These are phyloP conservation scores for Gobius niger DNA, from an alignment of 2,113 vertebrate species.

Conservation along the genomic window DNA sequence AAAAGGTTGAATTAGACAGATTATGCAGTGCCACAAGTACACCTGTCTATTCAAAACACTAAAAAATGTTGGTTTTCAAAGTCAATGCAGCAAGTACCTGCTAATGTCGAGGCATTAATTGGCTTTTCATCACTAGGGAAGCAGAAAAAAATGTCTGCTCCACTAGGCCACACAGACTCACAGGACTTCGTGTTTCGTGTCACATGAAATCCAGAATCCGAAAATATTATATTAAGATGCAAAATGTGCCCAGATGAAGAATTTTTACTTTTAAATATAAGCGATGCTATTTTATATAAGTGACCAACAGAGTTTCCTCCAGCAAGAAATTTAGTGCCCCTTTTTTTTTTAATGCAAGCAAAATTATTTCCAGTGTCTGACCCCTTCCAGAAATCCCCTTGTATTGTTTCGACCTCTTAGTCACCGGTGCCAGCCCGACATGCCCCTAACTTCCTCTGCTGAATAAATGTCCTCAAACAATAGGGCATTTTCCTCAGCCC, in stretches of 20 bases:
- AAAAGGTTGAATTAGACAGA: background rate
- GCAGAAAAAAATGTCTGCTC: too few species aligned
- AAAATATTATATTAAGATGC: too few species aligned
- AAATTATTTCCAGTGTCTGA: conserved; percentile 1
- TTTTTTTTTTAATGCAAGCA: background rate
- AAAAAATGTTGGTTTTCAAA: conserved; percentile 1
- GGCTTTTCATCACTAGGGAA: background rate
- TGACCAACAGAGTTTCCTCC: background rate
- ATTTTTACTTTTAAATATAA: too few species aligned
- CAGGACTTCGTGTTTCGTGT: too few species aligned
- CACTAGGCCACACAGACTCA: too few species aligned
- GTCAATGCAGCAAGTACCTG: background rate
- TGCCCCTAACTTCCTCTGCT: conserved; percentile 23
- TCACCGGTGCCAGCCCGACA: conserved; percentile 14
- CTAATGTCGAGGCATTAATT: background rate
- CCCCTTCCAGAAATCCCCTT: conserved; percentile 44
- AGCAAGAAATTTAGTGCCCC: background rate
- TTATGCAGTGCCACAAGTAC: background rate
- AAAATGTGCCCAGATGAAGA: too few species aligned
- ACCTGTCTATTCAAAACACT: background rate
- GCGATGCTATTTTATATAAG: too few species aligned
- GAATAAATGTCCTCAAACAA: conserved; percentile 50
- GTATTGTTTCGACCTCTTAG: conserved; percentile 47
- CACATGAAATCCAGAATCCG: too few species aligned
- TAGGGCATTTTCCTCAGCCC: conserved; percentile 30